phyloP scores from a whole-genome alignment of 2,888 invertebrate genomes.

The Liopterus haemorrhoidalis region DNA sequence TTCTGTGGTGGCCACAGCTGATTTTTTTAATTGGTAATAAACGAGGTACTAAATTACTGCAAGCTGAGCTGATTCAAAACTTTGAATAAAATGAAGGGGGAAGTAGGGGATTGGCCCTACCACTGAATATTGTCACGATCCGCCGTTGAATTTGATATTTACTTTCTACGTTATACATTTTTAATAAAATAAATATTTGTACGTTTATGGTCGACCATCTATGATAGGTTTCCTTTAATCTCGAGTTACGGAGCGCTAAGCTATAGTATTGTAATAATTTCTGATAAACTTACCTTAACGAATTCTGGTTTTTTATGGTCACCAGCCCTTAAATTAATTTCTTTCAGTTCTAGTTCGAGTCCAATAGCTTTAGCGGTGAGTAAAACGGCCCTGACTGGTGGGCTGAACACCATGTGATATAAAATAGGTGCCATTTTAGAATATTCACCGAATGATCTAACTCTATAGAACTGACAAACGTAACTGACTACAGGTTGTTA shows the following conservation, averaged over 20 bases:
- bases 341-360: slow-evolving; percentile 43
- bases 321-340: slow-evolving; percentile 42
- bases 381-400: slow-evolving; percentile 47
- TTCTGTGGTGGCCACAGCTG: no score
- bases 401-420: slow-evolving; percentile 46
- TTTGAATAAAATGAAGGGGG: no score
- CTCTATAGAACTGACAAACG: not conserved
- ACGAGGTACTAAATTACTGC: no score
- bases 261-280: not conserved
- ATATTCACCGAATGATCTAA: slow-evolving; percentile 2
- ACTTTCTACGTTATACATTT: no score
- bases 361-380: slow-evolving; percentile 46
- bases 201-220: no score
- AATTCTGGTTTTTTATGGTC: slow-evolving; percentile 45
- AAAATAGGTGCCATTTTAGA: slow-evolving; percentile 40
- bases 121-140: no score
- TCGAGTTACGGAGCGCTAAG: not conserved
- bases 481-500: no score
- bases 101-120: no score
- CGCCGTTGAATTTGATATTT: no score
- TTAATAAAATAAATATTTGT: no score
- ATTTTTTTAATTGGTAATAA: no score
- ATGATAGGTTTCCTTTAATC: not conserved
- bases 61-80: no score
- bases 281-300: slow-evolving; percentile 37